Conservation (phyloP, 2,113 vertebrate species). For the Myrmecobius fasciatus region DNA sequence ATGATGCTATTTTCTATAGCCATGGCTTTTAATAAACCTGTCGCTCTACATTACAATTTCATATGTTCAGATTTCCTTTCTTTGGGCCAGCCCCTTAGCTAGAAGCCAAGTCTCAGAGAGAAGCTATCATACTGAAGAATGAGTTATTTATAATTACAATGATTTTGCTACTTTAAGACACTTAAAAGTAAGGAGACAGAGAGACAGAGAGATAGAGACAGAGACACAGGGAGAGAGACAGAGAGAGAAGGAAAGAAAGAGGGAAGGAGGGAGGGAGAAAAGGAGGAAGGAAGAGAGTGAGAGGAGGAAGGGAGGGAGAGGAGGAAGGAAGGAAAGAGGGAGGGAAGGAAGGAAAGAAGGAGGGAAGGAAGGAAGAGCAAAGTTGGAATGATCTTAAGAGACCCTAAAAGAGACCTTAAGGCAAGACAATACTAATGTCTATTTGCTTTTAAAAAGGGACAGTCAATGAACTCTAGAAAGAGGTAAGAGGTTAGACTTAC, state of each 20-base stretch:
- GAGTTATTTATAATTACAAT: conserved; percentile 59
- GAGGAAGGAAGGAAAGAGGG: too few species aligned
- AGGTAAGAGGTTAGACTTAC: not conserved
- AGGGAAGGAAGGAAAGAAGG: not conserved
- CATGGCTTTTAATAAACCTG: conserved; percentile 84
- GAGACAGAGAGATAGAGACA: too few species aligned
- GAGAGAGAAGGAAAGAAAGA: too few species aligned
- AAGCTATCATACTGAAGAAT: conserved; percentile 58
- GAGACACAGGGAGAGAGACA: too few species aligned
- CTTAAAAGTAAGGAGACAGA: not conserved
- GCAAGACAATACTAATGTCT: not conserved
- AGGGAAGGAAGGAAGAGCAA: conserved; percentile 46
- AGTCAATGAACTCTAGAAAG: not conserved
- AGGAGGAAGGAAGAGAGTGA: too few species aligned
- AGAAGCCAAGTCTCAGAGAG: conserved; percentile 62
- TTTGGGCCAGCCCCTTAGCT: conserved; percentile 79
- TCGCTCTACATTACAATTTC: conserved; percentile 77
- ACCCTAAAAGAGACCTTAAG: too few species aligned
- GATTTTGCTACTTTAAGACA: conserved; percentile 60
- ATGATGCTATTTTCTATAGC: conserved; percentile 78
- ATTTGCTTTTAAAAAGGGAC: not conserved
- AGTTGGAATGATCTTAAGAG: not conserved
- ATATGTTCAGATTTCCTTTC: conserved; percentile 81
- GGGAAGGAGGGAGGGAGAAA: too few species aligned
- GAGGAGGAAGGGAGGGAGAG: too few species aligned